Base-by-base conservation (phyloP, 2,888 invertebrate genomes). In the Mimachlamys varia region DNA sequence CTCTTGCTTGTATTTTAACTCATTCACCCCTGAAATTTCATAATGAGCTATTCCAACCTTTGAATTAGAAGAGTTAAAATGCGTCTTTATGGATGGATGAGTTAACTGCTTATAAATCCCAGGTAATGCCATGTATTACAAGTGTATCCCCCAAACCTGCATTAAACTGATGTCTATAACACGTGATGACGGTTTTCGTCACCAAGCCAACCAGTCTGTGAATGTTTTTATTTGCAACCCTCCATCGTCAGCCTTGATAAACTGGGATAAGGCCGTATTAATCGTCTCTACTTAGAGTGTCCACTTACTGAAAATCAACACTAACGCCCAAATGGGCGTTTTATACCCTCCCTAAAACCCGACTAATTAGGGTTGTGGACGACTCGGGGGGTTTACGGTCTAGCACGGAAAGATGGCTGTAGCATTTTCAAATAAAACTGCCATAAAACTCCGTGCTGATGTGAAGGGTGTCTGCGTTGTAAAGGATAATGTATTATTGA, bases 261-360 rank as follows among this genome's bases (percentile, higher is more conserved):
- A 44, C 44, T 7, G 44, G 10, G 33, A 76, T 76, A 76, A 27
- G 76, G 22, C 27, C 33, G 76, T 33, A 76, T 76, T 76, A 76
- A 76, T 76, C 27, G 33, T 76, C 3, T 33, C 76, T 76, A 76
- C 27, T 76, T 76, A 33, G 76, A 10, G 33, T 76, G 76, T 22
- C 76, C 76, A 76, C 76, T 76, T 76, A 76, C 33, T 10, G 33
- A 76, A 27, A 76, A 19, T 76, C 76, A 76, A 76, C 76, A 76
- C 76, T 76, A 27, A 10, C 33, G 12, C 27, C 27, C 10, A 33
- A 76, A 76, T 76, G 76, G 76, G 76, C 76, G 76, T 76, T 76
- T 76, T 76, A 76, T 76, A 76, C 76, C 33, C 76, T 76, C 76
- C 76, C 76, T 33, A 76, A 27, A 76, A 76, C 76, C 76, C 4